Percentiles rank a stretch among this genome's conserved stretches.
phyloP scores from a whole-genome alignment of 2,888 invertebrate genomes.

The Oscheius onirici region DNA sequence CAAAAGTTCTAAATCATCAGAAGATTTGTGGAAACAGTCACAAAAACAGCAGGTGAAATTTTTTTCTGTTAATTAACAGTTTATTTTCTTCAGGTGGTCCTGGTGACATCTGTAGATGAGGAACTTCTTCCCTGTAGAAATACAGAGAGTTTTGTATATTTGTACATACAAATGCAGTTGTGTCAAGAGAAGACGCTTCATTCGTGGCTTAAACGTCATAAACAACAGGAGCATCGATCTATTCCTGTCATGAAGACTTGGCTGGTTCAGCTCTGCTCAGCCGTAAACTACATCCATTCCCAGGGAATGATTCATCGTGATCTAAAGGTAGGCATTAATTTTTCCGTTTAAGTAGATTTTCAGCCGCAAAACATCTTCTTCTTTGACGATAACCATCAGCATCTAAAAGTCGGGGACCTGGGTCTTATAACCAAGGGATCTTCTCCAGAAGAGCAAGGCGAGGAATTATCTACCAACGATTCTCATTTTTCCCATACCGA shows the following conservation, averaged over 20 bases:
- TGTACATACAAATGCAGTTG: constrained; percentile 90
- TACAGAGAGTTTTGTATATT: constrained; percentile 76
- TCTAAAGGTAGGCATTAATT: constrained; percentile 37
- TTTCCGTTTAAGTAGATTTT: constrained; percentile 59
- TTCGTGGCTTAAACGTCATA: constrained; percentile 81
- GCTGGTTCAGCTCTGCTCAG: constrained; percentile 90
- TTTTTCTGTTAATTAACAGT: neutral
- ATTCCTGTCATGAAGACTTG: constrained; percentile 43
- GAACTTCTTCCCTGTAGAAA: constrained; percentile 34
- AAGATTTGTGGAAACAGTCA: neutral
- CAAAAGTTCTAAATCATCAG: constrained; percentile 5
- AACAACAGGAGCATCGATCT: constrained; percentile 30
- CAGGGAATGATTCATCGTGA: constrained; percentile 85
- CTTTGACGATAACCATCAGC: constrained; percentile 80
- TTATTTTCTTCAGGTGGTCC: constrained; percentile 23
- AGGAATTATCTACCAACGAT: constrained; percentile 20
- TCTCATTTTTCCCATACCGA: constrained; percentile 71
- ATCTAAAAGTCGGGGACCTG: constrained; percentile 94
- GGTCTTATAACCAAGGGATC: constrained; percentile 84
- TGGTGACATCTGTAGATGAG: constrained; percentile 37
- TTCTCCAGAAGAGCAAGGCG: constrained; percentile 18
- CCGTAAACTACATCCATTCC: constrained; percentile 93
- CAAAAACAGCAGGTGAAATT: neutral
- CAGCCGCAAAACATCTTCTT: constrained; percentile 92
- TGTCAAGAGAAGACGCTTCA: constrained; percentile 78